Base-by-base conservation (phyloP, 2,888 invertebrate genomes). In the Archips crataeganus region DNA sequence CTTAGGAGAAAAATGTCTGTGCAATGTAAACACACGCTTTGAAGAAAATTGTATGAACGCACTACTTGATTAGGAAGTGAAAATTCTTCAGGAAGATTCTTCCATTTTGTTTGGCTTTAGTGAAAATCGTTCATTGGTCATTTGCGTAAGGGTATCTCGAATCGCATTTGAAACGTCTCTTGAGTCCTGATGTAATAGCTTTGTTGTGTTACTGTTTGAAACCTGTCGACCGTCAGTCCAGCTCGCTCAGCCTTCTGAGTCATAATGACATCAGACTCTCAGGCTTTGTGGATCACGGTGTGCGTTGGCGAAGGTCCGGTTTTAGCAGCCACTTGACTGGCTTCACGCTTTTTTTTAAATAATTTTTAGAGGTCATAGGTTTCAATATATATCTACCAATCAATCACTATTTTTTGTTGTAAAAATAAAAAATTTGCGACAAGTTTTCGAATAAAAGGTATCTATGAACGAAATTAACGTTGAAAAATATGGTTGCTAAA, bases 221-320 rank as follows among this genome's bases (percentile, higher is more conserved):
- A 61, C 15, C 69, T 70, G 54, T 36, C 11, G 32, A 54, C 70
- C 65, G 15, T 34, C 0, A 3, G 32, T 39, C 68, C 63, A 60
- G 65, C 64, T 64, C 68, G 64, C 39, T 60, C 70, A 65, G 65
- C 65, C 73, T 68, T 15, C 42, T 74, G 74, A 74, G 60, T 74
- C 74, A 74, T 54, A 65, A 70, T 74, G 74, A 74, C 74, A 74
- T 70, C 74, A 74, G 64, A n/a, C 72, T 32, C 72, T 32, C 57
- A 47, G 15, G 34, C 51, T 54, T 42, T 42, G 57, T 57, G 51
- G 57, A 73, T 70, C 60, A 32, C 57, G 36, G 60, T 60, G 67
- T 59, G 69, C 69, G 59, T 39, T 39, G 54, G 74, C 64, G 74
- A 49, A 32, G 51, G 49, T 42, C 68, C 23, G 69, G 74, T 70